Conservation (phyloP, 1,140 invertebrate genomes). For the Lutraria rhynchaena region DNA sequence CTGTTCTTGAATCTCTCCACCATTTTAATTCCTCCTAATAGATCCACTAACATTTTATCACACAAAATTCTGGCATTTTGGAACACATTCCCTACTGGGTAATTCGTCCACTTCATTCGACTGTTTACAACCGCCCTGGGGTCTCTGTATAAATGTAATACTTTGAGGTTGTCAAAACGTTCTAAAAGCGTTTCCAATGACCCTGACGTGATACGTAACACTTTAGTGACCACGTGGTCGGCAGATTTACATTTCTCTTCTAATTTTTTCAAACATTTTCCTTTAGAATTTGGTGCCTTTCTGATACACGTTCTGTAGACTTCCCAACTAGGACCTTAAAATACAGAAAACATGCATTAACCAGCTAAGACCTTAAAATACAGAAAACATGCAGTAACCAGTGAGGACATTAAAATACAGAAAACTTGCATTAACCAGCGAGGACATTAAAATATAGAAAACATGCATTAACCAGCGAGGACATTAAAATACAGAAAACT, state of each 20-base stretch:
- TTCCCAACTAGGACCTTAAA: too few species aligned
- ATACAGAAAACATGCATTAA: too few species aligned
- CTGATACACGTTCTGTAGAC: too few species aligned
- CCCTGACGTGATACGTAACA: constrained; percentile 17
- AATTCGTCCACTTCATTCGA: neutral
- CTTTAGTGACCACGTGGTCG: constrained; percentile 21
- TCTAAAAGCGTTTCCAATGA: neutral
- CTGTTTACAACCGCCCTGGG: constrained; percentile 8
- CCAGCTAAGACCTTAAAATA: too few species aligned
- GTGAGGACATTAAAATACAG: too few species aligned
- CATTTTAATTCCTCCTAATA: neutral
- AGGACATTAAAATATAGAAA: too few species aligned
- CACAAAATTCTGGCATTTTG: constrained; percentile 9
- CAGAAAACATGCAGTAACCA: too few species aligned
- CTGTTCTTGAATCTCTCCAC: neutral
- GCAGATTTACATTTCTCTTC: constrained; percentile 5
- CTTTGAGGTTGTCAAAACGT: constrained; percentile 3
- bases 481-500: too few species aligned
- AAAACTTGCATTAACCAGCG: too few species aligned
- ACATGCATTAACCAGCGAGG: too few species aligned
- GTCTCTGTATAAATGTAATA: constrained; percentile 37
- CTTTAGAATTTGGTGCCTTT: too few species aligned
- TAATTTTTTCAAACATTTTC: neutral
- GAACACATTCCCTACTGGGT: neutral
- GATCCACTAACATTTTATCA: constrained; percentile 9